Evolutionary conservation across 1,140 invertebrate species (phyloP), one percentile per base, ranked within the genome.

Genomic region (Oedothorax gibbosus): DNA sequence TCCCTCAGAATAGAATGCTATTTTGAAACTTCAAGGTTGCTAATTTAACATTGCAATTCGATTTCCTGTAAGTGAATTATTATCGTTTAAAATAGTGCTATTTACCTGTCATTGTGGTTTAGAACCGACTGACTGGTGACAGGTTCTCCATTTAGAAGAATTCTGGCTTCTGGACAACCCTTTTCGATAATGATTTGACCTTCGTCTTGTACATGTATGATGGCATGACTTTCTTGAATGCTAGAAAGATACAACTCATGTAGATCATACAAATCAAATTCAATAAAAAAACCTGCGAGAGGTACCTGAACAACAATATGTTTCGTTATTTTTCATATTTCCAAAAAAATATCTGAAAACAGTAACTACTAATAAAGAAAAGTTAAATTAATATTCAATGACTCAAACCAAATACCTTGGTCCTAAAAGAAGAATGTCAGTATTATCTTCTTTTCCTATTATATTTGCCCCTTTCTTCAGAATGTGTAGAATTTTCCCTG

Each of bases 401-500:
- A 71, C 4, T 50, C 2, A 12, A 11, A 50, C 18, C 0, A n/a
- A 87, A 87, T 88, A 92, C 92, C 91, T 91, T 60, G 92, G 90
- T 15, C 93, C 93, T 71, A 90, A 89, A 20, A 94, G 87, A n/a
- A 88, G 87, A 69, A 93, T 92, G 72, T 90, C 89, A 20, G 89
- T 89, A 15, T 75, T 65, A 15, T 90, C 89, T 73, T 88, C 89
- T 82, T 91, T 91, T 53, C 92, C 93, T 62, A 93, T 89, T 8
- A 88, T 89, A 56, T 89, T 91, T 15, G 88, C 88, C 15, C 91
- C 91, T 6, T 87, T 87, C 54, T 91, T 90, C n/a, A 93, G 87
- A 86, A 93, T 92, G 87, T 92, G 90, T n/a, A 92, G 88, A 69
- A 93, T 91, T 86, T 92, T 90, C 10, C 92, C 92, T 2, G 91